These are phyloP conservation scores for Neoniphon sammara DNA, from an alignment of 2,797 vertebrate species.

Conservation along the genomic window DNA sequence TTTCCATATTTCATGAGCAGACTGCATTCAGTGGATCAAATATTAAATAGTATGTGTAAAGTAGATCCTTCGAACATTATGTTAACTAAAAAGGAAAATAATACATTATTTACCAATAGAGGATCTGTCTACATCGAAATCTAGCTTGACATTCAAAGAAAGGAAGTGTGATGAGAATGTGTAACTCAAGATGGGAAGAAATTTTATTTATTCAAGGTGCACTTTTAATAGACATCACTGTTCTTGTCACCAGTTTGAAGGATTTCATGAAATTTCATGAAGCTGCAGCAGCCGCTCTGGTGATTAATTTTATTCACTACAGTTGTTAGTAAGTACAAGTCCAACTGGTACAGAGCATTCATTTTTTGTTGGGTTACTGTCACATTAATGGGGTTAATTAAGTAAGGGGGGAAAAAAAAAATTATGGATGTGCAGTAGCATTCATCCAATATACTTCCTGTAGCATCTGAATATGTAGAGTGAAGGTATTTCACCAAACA, in stretches of 20 bases:
- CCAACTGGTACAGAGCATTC: background rate
- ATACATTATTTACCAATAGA: conserved; percentile 45
- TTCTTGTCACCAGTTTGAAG: background rate
- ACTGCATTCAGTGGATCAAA: conserved; percentile 41
- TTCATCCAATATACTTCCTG: background rate
- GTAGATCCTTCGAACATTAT: conserved; percentile 28
- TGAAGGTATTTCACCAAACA: conserved; percentile 13
- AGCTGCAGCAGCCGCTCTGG: background rate
- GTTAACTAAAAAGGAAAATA: conserved; percentile 17
- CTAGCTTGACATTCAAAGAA: conserved; percentile 5
- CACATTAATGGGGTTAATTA: too few relatives aligned
- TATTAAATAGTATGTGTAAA: conserved; percentile 58
- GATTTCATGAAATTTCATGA: background rate
- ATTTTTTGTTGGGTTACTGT: too few relatives aligned
- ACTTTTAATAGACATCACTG: too few relatives aligned
- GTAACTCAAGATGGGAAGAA: too few relatives aligned
- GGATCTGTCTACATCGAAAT: conserved; percentile 19
- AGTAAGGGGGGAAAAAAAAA: background rate
- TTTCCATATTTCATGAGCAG: conserved; percentile 49
- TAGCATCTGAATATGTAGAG: conserved; percentile 1
- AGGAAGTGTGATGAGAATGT: conserved; percentile 9
- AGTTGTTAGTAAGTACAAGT: background rate
- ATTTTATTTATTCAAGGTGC: too few relatives aligned
- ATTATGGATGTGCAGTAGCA: background rate
- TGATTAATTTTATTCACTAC: background rate